A percentile compares a stretch with the other conserved stretches of the same genome.
Evolutionary conservation across 2,113 vertebrate genomes (phyloP).

Genomic region (Mungos mungo): DNA sequence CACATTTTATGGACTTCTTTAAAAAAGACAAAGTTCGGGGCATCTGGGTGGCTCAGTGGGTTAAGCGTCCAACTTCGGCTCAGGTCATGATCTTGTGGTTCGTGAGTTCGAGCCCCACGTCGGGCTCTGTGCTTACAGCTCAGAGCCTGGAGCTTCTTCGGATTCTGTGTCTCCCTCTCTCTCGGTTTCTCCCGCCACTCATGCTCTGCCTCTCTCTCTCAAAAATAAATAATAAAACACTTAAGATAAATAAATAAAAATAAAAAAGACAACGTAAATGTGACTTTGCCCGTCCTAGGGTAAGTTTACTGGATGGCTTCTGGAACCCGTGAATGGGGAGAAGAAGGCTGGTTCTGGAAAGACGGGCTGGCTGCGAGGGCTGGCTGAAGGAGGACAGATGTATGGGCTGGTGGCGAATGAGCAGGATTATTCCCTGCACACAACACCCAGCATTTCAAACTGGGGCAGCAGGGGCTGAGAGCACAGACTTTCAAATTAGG

Average conservation of each 20-base stretch:
- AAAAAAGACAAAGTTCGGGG: neutral
- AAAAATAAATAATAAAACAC: no score
- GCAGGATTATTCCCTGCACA: neutral
- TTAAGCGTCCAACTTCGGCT: no score
- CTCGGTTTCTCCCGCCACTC: no score
- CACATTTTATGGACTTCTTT: slow-evolving; percentile 1
- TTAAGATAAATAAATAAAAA: no score
- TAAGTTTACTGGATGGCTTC: neutral
- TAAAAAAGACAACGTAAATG: neutral
- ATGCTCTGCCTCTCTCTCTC: no score
- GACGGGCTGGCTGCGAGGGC: neutral
- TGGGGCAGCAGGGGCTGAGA: neutral
- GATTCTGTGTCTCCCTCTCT: no score
- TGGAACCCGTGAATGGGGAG: neutral
- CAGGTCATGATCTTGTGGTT: no score
- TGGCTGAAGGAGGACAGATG: neutral
- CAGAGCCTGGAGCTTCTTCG: no score
- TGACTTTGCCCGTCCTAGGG: neutral
- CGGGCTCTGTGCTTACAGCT: no score
- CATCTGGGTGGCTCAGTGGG: no score
- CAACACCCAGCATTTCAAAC: neutral
- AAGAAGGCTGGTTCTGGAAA: neutral
- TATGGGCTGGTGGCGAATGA: neutral
- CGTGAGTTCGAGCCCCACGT: no score
- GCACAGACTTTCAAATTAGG: neutral